Base-by-base conservation (phyloP, 2,888 invertebrate species). In the Drosophila setosimentum region DNA sequence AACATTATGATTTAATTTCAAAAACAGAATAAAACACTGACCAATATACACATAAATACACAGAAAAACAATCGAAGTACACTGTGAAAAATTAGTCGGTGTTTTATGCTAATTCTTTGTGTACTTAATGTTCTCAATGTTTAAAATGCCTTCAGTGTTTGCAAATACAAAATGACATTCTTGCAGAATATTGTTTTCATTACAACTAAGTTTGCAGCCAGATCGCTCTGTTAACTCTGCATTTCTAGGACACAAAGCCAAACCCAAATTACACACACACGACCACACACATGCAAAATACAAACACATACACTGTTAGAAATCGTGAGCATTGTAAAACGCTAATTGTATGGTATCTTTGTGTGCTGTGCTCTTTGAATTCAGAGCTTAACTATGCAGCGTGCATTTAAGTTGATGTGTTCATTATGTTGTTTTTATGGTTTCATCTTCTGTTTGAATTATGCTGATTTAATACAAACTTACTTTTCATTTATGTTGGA, bases 111-210 rank as follows among this genome's bases (percentile, higher is more conserved):
- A 88, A 82, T 80, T 90, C 77, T 86, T 82, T 86, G 79, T 91
- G 87, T 91, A 89, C 76, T 87, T 84, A 77, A 81, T 90, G 87
- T 91, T 89, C 78, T 89, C 78, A 84, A 73, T 89, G 86, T 84
- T 82, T 66, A 82, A 89, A 81, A 72, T 82, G 87, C 89, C 87
- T 87, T 87, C 84, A 87, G 68, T 87, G 91, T 87, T 90, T 85
- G 88, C 90, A 82, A 85, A 77, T 85, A 85, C 60, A 70, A 79
- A 73, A 67, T 69, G 63, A 74, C 67, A 72, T 64, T 76, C 73
- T 81, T 85, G 70, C 75, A 79, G 69, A 74, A 71, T 73, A 73
- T 83, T 83, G 61, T 75, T 87, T 77, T 83, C 58, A 68, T 68
- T 78, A 78, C 51, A 60, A 81, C 59, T 73, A 69, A 73, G 67